These are phyloP conservation scores for Paracanthobrama guichenoti DNA, from an alignment of 2,113 vertebrate genomes.

Conservation along the genomic window DNA sequence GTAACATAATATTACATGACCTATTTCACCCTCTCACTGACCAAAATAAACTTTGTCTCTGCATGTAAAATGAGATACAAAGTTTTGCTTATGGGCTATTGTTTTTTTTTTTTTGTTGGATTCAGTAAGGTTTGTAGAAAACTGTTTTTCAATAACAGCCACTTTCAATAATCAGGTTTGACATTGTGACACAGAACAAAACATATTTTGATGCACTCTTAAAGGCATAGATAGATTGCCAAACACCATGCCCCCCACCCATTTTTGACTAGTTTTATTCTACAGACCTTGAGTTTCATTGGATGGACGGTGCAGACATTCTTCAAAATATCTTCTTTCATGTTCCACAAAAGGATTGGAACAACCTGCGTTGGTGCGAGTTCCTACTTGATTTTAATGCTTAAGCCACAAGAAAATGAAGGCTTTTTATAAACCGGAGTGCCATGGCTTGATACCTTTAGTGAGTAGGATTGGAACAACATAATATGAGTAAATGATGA, in stretches of 20 bases:
- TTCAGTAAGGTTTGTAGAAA: not conserved
- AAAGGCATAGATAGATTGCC: no score
- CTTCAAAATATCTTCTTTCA: not conserved
- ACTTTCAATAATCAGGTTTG: not conserved
- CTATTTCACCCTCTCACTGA: not conserved
- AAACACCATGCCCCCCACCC: no score
- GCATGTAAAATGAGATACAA: not conserved
- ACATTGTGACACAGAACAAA: not conserved
- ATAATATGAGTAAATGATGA: not conserved
- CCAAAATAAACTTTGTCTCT: not conserved
- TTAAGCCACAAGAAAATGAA: no score
- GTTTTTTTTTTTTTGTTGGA: not conserved
- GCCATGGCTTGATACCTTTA: no score
- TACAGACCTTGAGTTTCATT: not conserved
- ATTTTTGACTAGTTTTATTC: no score
- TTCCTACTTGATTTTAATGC: no score
- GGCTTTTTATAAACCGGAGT: no score
- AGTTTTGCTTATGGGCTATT: not conserved
- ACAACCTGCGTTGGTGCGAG: no score
- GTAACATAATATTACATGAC: not conserved
- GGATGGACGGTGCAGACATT: not conserved
- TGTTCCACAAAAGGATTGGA: not conserved
- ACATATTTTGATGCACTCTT: not conserved
- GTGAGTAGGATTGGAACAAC: not conserved
- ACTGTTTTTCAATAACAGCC: not conserved